A percentile compares a stretch with the other conserved stretches of the same genome.
phyloP scores from a whole-genome alignment of 2,888 invertebrate genomes.

The Petrolisthes manimaculis region DNA sequence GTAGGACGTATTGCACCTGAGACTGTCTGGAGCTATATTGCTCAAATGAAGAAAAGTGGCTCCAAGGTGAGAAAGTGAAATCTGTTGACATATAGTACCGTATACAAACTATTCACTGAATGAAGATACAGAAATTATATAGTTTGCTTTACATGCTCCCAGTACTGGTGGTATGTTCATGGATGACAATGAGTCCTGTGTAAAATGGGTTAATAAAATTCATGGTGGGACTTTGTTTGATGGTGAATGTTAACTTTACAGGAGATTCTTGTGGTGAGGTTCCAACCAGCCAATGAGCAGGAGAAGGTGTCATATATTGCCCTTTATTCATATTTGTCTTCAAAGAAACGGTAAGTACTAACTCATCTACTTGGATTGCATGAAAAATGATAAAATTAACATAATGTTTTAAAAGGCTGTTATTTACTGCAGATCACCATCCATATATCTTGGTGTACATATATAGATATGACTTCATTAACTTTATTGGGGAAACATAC shows the following conservation, averaged over 20 bases:
- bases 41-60: conserved; percentile 82
- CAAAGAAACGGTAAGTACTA: conserved; percentile 77
- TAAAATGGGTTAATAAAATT: too few relatives aligned
- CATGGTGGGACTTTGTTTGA: too few relatives aligned
- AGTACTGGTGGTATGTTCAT: neutral
- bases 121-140: too few relatives aligned
- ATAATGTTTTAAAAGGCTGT: neutral
- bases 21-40: conserved; percentile 92
- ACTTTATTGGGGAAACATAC: too few relatives aligned
- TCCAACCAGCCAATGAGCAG: conserved; percentile 85
- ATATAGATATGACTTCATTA: too few relatives aligned
- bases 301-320: conserved; percentile 87
- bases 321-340: conserved; percentile 89
- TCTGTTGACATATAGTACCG: too few relatives aligned
- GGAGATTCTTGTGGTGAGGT: conserved; percentile 85
- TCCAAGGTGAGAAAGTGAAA: conserved; percentile 49
- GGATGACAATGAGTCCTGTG: too few relatives aligned
- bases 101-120: too few relatives aligned
- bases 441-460: neutral
- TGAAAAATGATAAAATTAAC: too few relatives aligned
- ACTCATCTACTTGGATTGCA: too few relatives aligned
- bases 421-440: too few relatives aligned
- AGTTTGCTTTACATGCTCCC: neutral
- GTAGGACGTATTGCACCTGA: conserved; percentile 92
- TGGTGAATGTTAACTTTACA: conserved; percentile 65